Evolutionary conservation across 1,140 invertebrate species (phyloP).

Genomic region (Pseudomyrmex concolor): DNA sequence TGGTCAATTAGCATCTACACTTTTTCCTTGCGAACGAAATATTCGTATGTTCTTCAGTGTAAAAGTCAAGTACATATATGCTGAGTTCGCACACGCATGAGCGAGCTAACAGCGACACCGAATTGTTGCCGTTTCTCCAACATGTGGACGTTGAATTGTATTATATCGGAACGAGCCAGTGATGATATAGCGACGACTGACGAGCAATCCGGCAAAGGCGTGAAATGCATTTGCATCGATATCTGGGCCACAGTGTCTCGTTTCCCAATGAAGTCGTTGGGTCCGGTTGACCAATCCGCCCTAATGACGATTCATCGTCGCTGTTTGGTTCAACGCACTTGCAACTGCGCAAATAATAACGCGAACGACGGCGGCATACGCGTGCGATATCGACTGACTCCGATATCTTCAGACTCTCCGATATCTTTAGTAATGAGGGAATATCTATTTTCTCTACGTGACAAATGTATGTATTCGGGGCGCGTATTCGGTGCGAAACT

Average conservation of each 20-base stretch:
- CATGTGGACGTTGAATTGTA: conserved; percentile 29
- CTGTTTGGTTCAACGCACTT: conserved; percentile 75
- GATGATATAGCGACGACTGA: conserved; percentile 10
- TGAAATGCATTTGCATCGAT: conserved; percentile 72
- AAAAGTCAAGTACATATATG: too few species aligned
- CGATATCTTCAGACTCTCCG: neutral
- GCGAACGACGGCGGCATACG: neutral
- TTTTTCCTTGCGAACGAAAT: neutral
- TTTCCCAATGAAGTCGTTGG: conserved; percentile 74
- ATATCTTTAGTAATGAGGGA: conserved; percentile 37
- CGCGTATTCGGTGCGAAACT: neutral
- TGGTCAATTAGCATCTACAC: neutral
- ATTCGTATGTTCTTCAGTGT: too few species aligned
- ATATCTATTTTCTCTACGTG: conserved; percentile 5
- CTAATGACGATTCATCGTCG: conserved; percentile 73
- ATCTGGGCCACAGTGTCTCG: conserved; percentile 77
- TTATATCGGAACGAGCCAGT: conserved; percentile 17
- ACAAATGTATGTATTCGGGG: conserved; percentile 12
- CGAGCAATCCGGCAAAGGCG: conserved; percentile 50
- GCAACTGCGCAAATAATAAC: conserved; percentile 49
- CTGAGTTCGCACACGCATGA: too few species aligned
- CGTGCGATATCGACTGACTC: neutral
- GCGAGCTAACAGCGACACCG: too few species aligned
- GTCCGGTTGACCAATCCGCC: conserved; percentile 59
- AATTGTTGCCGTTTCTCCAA: neutral